Evolutionary conservation across 1,140 invertebrate species (phyloP), one percentile per base, ranked within the genome.

Genomic region (Nebria ingens): DNA sequence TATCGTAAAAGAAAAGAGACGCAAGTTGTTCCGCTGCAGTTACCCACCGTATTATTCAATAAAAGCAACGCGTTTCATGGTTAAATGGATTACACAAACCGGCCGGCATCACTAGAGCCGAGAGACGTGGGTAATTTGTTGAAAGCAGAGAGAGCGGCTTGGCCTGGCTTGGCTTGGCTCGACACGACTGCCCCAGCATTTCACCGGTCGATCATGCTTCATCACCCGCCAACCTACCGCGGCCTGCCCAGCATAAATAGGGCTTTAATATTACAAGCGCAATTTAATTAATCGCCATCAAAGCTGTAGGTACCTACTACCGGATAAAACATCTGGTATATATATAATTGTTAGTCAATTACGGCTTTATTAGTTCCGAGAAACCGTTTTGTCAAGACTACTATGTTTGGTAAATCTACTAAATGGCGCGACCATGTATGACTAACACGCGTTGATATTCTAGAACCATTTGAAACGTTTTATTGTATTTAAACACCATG

Each of bases 11-110:
- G n/a, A n/a, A n/a, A n/a, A n/a, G n/a, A 34, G 25, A 9, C 17
- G 15, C 17, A 45, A 11, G 3, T 45, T 45, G 9, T 17, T 45
- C 17, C 9, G 40, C 4, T 45, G 40, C 15, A 17, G 40, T 45
- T 45, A 45, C 9, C 9, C 40, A 45, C 45, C 42, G 55, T 56
- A 51, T 56, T 56, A 56, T 56, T 56, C 55, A 56, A 56, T 56
- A 56, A 56, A 56, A 56, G 45, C 55, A 20, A 50, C 55, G 55
- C 55, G 42, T 56, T 56, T 56, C 55, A 56, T 56, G 55, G 55
- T 56, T 56, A 56, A 52, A 51, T 52, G 38, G 50, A 56, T 56
- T 56, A 56, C n/a, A n/a, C 50, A 42, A n/a, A 56, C 55, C 49
- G 55, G 49, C 49, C 45, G 55, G 22, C 15, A 51, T 56, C 49